phyloP scores from a whole-genome alignment of 2,888 invertebrate species.

The Cylloceria caligata region DNA sequence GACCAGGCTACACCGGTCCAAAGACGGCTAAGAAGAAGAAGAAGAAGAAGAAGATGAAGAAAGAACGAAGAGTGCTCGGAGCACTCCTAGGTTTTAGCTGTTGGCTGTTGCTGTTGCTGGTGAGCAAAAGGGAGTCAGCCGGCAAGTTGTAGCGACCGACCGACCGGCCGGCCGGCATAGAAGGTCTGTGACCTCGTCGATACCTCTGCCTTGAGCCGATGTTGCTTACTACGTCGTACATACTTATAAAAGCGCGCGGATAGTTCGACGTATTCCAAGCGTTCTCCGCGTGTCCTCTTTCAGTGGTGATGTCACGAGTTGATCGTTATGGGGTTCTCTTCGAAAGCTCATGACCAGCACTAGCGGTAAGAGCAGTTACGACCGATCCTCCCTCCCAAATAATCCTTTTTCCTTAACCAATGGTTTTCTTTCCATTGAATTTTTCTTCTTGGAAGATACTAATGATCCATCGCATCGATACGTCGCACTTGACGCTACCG shows the following conservation, averaged over 20 bases:
- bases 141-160: slow-evolving; percentile 55
- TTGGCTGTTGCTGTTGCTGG: slow-evolving; percentile 33
- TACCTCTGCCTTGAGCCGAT: slow-evolving; percentile 73
- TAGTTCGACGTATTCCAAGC: not conserved
- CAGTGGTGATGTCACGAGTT: slow-evolving; percentile 76
- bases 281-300: slow-evolving; percentile 75
- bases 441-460: slow-evolving; percentile 3
- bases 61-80: slow-evolving; percentile 51
- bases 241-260: slow-evolving; percentile 37
- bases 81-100: slow-evolving; percentile 47
- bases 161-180: slow-evolving; percentile 77
- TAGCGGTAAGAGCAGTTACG: slow-evolving; percentile 1
- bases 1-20: slow-evolving; percentile 11
- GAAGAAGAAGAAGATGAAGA: slow-evolving; percentile 36
- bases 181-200: slow-evolving; percentile 83
- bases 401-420: slow-evolving; percentile 15
- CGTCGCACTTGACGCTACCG: not conserved
- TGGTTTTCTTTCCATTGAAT: not conserved
- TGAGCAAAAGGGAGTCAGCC: slow-evolving; percentile 57
- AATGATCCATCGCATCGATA: not conserved
- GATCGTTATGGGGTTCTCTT: slow-evolving; percentile 64
- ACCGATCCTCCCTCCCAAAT: slow-evolving; percentile 29
- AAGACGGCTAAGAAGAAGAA: slow-evolving; percentile 21
- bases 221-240: slow-evolving; percentile 65
- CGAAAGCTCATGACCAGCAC: slow-evolving; percentile 49